phyloP scores from a whole-genome alignment of 2,888 invertebrate genomes.

The Nezara viridula region DNA sequence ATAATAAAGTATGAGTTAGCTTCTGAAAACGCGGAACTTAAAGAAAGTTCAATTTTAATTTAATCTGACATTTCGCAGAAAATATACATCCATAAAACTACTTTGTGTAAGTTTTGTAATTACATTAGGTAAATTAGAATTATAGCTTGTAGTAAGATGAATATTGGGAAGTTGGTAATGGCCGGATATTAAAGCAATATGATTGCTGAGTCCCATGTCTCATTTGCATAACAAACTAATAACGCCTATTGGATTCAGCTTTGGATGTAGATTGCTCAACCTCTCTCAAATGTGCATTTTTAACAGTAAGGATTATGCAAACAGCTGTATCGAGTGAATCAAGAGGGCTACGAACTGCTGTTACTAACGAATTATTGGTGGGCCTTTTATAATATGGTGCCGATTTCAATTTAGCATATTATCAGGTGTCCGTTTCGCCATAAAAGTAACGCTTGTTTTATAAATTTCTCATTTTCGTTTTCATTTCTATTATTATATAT shows the following conservation, averaged over 20 bases:
- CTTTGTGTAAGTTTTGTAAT: not conserved
- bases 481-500: too few relatives aligned
- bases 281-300: not conserved
- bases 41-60: too few relatives aligned
- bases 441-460: too few relatives aligned
- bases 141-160: not conserved
- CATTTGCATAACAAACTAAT: conserved; percentile 30
- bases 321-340: too few relatives aligned
- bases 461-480: too few relatives aligned
- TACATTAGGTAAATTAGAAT: not conserved
- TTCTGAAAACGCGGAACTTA: too few relatives aligned
- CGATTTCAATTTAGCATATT: too few relatives aligned
- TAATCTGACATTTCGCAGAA: too few relatives aligned
- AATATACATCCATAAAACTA: too few relatives aligned
- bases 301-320: not conserved
- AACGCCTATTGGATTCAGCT: not conserved
- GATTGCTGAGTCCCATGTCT: not conserved
- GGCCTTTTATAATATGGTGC: too few relatives aligned
- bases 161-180: not conserved
- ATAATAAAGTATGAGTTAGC: too few relatives aligned
- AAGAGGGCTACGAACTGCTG: not conserved
- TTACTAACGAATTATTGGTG: not conserved
- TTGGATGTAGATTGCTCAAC: not conserved
- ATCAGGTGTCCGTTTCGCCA: too few relatives aligned
- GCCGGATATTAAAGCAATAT: not conserved